Evolutionary conservation across 2,888 invertebrate species (phyloP), one percentile per base, ranked within the genome.

Genomic region (Gandaritis pyraliata): DNA sequence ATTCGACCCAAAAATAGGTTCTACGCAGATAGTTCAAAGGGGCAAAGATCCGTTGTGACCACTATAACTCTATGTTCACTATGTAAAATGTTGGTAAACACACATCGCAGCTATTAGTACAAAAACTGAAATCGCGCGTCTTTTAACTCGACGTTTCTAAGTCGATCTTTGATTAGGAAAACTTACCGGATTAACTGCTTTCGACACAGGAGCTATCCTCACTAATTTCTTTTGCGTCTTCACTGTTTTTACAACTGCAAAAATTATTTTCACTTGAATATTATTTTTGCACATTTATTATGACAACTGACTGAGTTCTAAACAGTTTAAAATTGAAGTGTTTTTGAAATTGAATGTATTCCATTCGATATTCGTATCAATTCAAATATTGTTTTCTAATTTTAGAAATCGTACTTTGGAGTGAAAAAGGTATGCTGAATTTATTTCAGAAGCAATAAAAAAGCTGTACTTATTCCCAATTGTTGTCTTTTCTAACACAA

Each of bases 221-320:
- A 91, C 85, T 53, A 91, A 72, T 69, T 86, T 89, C 66, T 86
- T 88, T 61, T 80, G 82, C 23, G 83, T 74, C 65, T 84, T 87
- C 38, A 77, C 33, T 12, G 78, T 33, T 15, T 62, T 62, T 16
- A 54, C 65, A 68, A 77, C 81, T 36, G 71, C 66, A 78, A 70
- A 64, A 61, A 59, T 60, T 18, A 61, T 52, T 61, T 51, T 52
- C 43, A 11, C 36, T 60, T 48, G 45, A 55, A 39, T 0, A 29
- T 23, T 51, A 51, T 61, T 52, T 52, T 61, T 58, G 15, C 57
- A 55, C 15, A 15, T 41, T 36, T 33, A n/a, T n/a, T n/a, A 58
- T 70, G 65, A 69, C 65, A 68, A 68, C 67, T 69, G 65, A 63
- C 61, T 62, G 53, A 54, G 29, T 66, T 65, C 64, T 45, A 53